Conservation (phyloP, 1,140 invertebrate species). For the Thalassaphorura encarpata region DNA sequence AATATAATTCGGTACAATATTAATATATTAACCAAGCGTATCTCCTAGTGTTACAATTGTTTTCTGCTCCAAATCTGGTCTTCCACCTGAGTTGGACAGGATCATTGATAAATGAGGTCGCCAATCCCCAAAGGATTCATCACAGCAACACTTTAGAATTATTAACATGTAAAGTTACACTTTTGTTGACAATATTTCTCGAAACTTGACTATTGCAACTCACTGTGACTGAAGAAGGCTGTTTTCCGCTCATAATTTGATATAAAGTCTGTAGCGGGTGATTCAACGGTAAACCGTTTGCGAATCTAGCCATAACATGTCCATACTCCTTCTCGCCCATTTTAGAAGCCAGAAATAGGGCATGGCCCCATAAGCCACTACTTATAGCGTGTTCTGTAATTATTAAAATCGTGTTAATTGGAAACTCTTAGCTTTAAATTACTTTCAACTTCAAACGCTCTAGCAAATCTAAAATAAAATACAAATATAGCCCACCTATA, state of each 20-base stretch:
- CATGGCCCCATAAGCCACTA: slow-evolving; percentile 84
- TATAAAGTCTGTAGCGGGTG: slow-evolving; percentile 90
- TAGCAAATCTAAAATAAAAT: slow-evolving; percentile 16
- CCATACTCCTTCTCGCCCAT: slow-evolving; percentile 78
- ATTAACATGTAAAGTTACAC: slow-evolving; percentile 4
- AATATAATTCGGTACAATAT: slow-evolving; percentile 6
- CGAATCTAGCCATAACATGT: slow-evolving; percentile 76
- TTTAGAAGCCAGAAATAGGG: slow-evolving; percentile 80
- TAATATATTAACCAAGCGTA: slow-evolving; percentile 42
- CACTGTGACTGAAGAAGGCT: slow-evolving; percentile 74
- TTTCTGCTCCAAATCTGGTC: slow-evolving; percentile 68
- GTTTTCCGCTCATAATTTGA: slow-evolving; percentile 73
- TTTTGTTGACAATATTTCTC: background rate
- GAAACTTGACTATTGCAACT: slow-evolving; percentile 28
- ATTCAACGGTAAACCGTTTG: slow-evolving; percentile 68
- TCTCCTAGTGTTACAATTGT: slow-evolving; percentile 67
- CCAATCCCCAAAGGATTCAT: slow-evolving; percentile 91
- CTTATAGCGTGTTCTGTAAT: slow-evolving; percentile 76
- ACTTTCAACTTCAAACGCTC: background rate
- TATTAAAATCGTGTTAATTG: slow-evolving; percentile 16
- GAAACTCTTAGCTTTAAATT: background rate
- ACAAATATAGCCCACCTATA: too few relatives aligned
- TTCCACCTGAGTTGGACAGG: slow-evolving; percentile 70
- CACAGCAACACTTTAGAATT: slow-evolving; percentile 54
- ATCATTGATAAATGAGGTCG: slow-evolving; percentile 89